These are phyloP conservation scores for Eledona agricola DNA, from an alignment of 2,888 invertebrate genomes.

Conservation along the genomic window DNA sequence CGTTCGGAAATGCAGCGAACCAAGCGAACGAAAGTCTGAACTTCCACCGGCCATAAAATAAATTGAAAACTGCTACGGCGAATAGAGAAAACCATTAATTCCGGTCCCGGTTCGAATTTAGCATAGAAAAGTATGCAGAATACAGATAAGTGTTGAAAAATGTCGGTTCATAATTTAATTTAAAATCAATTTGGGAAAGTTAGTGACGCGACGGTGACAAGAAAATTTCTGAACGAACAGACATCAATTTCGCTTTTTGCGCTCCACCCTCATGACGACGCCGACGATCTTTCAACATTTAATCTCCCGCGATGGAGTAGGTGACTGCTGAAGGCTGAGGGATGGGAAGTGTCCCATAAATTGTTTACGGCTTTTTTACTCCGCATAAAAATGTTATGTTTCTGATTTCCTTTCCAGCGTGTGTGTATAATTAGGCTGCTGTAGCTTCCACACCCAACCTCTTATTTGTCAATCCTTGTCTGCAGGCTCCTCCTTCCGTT, in stretches of 20 bases:
- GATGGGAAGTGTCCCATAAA: constrained; percentile 47
- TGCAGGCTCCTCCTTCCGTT: too few relatives aligned
- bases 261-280: constrained; percentile 2
- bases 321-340: too few relatives aligned
- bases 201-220: constrained; percentile 54
- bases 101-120: constrained; percentile 34
- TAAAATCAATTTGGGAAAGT: constrained; percentile 57
- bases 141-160: constrained; percentile 59
- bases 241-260: constrained; percentile 45
- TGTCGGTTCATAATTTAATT: constrained; percentile 59
- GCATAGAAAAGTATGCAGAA: constrained; percentile 51
- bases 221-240: constrained; percentile 50
- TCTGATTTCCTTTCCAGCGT: too few relatives aligned
- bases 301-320: constrained; percentile 11
- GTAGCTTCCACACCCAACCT: too few relatives aligned
- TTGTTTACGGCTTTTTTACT: constrained; percentile 47
- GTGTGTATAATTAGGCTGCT: too few relatives aligned
- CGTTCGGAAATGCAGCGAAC: too few relatives aligned
- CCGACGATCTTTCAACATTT: constrained; percentile 19
- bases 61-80: constrained; percentile 34
- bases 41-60: constrained; percentile 18
- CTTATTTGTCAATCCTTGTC: too few relatives aligned
- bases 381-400: constrained; percentile 19
- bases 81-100: constrained; percentile 44
- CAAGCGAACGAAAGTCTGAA: neutral